These are phyloP conservation scores for Teleopsis dalmanni DNA, from an alignment of 1,140 invertebrate species.

Conservation along the genomic window DNA sequence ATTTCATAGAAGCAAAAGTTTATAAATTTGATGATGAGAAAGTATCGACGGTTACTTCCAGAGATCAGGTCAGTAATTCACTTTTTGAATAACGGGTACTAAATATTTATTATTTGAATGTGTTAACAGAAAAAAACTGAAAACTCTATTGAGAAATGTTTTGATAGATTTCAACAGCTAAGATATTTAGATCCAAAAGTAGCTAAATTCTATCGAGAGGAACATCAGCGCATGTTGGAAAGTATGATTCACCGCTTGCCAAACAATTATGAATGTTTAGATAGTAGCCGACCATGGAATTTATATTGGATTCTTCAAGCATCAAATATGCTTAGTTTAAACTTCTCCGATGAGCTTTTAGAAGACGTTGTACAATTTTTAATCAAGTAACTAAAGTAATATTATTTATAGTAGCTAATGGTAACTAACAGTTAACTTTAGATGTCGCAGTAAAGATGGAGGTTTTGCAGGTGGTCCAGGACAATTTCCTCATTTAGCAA, in stretches of 20 bases:
- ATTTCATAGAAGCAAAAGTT: slow-evolving; percentile 25
- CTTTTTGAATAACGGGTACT: not conserved
- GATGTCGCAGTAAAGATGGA: slow-evolving; percentile 73
- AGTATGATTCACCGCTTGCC: slow-evolving; percentile 61
- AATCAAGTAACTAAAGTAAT: slow-evolving; percentile 31
- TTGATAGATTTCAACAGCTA: slow-evolving; percentile 52
- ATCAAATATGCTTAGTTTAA: slow-evolving; percentile 70
- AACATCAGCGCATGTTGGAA: slow-evolving; percentile 63
- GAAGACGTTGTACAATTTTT: slow-evolving; percentile 63
- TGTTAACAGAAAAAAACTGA: slow-evolving; percentile 57
- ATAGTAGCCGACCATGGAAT: slow-evolving; percentile 91
- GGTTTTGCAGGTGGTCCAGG: slow-evolving; percentile 92
- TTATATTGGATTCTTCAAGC: slow-evolving; percentile 94
- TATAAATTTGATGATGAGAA: slow-evolving; percentile 46
- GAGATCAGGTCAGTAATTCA: slow-evolving; percentile 49
- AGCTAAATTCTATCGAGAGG: slow-evolving; percentile 56
- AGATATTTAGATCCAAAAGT: slow-evolving; percentile 49
- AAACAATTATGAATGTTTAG: slow-evolving; percentile 68
- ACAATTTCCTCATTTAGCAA: slow-evolving; percentile 86
- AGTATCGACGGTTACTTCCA: slow-evolving; percentile 47
- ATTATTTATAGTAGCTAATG: not conserved
- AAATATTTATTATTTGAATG: not conserved
- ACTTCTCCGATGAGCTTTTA: slow-evolving; percentile 59
- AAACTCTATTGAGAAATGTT: slow-evolving; percentile 55
- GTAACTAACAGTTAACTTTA: not conserved